Evolutionary conservation across 2,888 invertebrate species (phyloP), one percentile per base, ranked within the genome.

Genomic region (Coleophora flavipennella): DNA sequence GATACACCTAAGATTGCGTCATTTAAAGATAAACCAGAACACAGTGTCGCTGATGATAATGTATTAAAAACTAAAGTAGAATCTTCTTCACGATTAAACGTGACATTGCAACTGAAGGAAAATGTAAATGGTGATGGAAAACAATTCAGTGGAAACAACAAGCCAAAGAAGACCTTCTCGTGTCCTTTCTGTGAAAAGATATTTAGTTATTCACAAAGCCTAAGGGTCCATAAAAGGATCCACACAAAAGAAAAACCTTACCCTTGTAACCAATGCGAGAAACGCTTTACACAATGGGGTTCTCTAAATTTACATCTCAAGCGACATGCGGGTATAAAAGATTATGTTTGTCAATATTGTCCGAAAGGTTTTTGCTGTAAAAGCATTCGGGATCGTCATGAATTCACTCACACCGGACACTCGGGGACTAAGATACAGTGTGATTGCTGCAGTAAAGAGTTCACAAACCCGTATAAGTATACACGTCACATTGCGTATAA

Each of bases 401-500:
- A 41, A 25, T 25, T 46, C 0, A 53, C 29, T 10, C 66, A 69
- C 33, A 61, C n/a, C n/a, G n/a, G n/a, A n/a, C n/a, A n/a, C n/a
- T n/a, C 56, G 0, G 51, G 55, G 0, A 39, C 43, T 1, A 62
- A 58, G 0, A 48, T 42, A 31, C 39, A 33, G 2, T 67, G 67
- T 38, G 26, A 39, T 2, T 45, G 42, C 34, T 67, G 68, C 35
- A 36, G 26, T 2, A 62, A 61, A 34, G 35, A 37, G 0, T 67
- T 69, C 40, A 40, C 48, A 13, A 62, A 67, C 8, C 53, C 40
- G 0, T 58, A 58, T 0, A 59, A 65, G 0, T 14, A 37, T 1
- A 7, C 1, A 2, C 53, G 62, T 2, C 66, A 70, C 39, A 39
- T 44, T 26, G 46, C n/a, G n/a, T n/a, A n/a, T n/a, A n/a, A n/a